A percentile compares a stretch with the other conserved stretches of the same genome.
phyloP scores from a whole-genome alignment of 1,140 invertebrate genomes.

The Belonocnema kinseyi region DNA sequence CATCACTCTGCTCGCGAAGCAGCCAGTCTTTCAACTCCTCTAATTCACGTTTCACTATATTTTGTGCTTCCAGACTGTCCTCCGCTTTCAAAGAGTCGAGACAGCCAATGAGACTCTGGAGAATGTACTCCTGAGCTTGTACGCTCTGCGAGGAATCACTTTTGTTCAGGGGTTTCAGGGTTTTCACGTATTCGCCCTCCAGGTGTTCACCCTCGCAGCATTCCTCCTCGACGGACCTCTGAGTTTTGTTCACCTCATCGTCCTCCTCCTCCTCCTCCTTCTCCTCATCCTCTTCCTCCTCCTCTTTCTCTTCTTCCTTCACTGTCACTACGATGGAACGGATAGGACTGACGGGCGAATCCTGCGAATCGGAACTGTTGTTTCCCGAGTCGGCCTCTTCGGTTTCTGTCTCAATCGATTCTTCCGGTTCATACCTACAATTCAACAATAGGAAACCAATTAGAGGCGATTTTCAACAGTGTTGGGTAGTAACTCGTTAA shows the following conservation, averaged over 20 bases:
- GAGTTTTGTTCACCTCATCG: background rate
- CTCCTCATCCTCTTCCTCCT: too few species aligned
- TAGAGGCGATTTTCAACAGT: too few species aligned
- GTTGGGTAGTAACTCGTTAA: too few species aligned
- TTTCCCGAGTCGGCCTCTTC: background rate
- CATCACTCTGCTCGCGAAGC: constrained; percentile 56
- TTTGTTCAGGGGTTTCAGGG: constrained; percentile 54
- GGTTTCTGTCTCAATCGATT: background rate
- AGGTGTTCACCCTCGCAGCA: constrained; percentile 44
- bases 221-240: constrained; percentile 16
- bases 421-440: background rate
- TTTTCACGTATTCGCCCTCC: constrained; percentile 63
- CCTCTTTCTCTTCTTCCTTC: constrained; percentile 14
- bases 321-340: background rate
- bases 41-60: constrained; percentile 58
- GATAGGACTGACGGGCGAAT: background rate
- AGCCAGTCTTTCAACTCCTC: constrained; percentile 65
- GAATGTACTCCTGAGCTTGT: constrained; percentile 35
- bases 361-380: background rate
- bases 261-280: constrained; percentile 6
- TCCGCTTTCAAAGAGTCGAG: constrained; percentile 56
- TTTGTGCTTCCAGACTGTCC: constrained; percentile 54
- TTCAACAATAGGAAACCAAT: too few species aligned
- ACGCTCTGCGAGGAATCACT: constrained; percentile 9
- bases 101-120: constrained; percentile 60